phyloP scores from a whole-genome alignment of 2,113 vertebrate genomes.

The Theristicus caerulescens region DNA sequence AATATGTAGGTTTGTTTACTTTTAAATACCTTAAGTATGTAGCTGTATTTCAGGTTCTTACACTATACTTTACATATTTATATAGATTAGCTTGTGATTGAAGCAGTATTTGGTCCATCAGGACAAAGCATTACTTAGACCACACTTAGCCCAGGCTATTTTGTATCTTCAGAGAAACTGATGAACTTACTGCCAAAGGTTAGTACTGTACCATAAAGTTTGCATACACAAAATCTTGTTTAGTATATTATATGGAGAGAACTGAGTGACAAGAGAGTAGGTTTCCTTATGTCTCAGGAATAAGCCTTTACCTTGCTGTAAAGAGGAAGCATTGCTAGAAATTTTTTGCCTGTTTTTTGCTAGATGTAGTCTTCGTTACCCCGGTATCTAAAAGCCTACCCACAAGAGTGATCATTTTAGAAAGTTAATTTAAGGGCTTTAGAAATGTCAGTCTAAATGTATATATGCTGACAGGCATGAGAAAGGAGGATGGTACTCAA shows the following conservation, averaged over 20 bases:
- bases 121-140: not conserved
- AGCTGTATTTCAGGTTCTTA: not conserved
- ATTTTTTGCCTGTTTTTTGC: not conserved
- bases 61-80: not conserved
- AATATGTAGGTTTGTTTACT: not conserved
- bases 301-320: not conserved
- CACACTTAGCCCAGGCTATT: not conserved
- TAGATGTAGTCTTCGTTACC: not conserved
- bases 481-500: not conserved
- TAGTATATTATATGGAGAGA: not conserved
- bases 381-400: not conserved
- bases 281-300: not conserved
- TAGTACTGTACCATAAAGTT: not conserved
- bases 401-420: fast-evolving
- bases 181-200: not conserved
- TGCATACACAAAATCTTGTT: fast-evolving
- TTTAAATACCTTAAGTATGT: not conserved
- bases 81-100: not conserved
- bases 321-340: not conserved
- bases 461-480: not conserved
- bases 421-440: not conserved
- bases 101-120: not conserved
- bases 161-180: not conserved
- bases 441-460: not conserved
- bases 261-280: not conserved